Evolutionary conservation across 2,888 invertebrate genomes (phyloP), one percentile per base, ranked within the genome.

Genomic region (Holacanthella duospinosa): DNA sequence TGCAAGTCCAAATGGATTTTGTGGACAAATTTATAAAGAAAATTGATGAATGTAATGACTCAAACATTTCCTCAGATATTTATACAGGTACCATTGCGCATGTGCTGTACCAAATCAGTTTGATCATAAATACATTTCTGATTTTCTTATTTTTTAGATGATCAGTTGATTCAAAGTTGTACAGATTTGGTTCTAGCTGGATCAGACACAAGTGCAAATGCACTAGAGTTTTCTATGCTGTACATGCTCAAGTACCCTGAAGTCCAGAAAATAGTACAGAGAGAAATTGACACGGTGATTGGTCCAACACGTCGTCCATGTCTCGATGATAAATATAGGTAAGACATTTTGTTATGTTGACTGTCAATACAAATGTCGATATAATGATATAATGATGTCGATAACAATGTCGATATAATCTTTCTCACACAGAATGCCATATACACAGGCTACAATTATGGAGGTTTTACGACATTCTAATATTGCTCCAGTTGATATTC

Each of bases 141-240:
- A 48, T 36, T 9, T 9, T 9, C 48, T 9, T 48, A 16, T 21
- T 29, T 48, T 60, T 16, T 29, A 65, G 65, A 65, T 16, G 63
- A 65, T 24, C 65, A 65, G 28, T 44, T 65, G 25, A 63, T 65
- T 3, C 59, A 60, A 29, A 56, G 60, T 16, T 63, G 62, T 19
- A 55, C 60, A 57, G 65, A 65, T 29, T 36, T 65, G 6, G 55
- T 63, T 59, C 58, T 65, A 54, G 69, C 68, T 44, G 68, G 70
- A 2, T 66, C 67, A 2, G 68, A 70, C 43, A 70, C 70, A 19
- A 68, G 67, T n/a, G 67, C 65, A n/a, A 70, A 66, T 61, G 68
- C 69, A 2, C 43, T 71, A 65, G 73, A 74, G 64, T 71, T 73
- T 57, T 68, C 67, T 1, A 68, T 71, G 59, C 59, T 70, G 0